Percentiles rank a stretch among this genome's conserved stretches.
Evolutionary conservation across 2,113 vertebrate species (phyloP).

Genomic region (Fulmarus glacialis): DNA sequence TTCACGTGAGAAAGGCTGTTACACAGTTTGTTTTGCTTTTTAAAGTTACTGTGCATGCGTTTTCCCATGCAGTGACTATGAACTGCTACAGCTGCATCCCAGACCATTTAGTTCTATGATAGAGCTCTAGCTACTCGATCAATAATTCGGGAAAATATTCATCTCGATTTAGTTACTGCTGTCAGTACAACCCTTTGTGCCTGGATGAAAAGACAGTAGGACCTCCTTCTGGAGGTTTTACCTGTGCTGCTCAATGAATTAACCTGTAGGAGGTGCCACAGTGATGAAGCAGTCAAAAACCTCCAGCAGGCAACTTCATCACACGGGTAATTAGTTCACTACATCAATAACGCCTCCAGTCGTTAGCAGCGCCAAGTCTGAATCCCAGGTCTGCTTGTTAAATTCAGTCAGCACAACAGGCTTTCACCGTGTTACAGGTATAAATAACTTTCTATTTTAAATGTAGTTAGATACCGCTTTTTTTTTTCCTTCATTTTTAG

Average conservation of each 20-base stretch:
- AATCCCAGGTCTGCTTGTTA: conserved; percentile 4
- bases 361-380: neutral
- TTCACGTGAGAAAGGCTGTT: neutral
- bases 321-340: neutral
- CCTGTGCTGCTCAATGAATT: neutral
- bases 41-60: neutral
- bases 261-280: conserved; percentile 7
- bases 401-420: conserved; percentile 30
- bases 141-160: neutral
- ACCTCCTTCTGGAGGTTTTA: neutral
- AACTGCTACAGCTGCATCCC: neutral
- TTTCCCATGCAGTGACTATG: neutral
- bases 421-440: neutral
- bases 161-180: neutral
- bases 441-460: conserved; percentile 43
- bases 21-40: neutral
- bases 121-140: neutral
- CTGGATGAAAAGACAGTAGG: neutral
- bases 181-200: neutral
- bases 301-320: conserved; percentile 39
- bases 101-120: neutral
- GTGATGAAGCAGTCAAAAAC: conserved; percentile 4
- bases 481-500: neutral
- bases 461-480: neutral
- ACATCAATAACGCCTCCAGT: neutral